phyloP scores from a whole-genome alignment of 1,140 invertebrate species.

The Drosophila simulans region DNA sequence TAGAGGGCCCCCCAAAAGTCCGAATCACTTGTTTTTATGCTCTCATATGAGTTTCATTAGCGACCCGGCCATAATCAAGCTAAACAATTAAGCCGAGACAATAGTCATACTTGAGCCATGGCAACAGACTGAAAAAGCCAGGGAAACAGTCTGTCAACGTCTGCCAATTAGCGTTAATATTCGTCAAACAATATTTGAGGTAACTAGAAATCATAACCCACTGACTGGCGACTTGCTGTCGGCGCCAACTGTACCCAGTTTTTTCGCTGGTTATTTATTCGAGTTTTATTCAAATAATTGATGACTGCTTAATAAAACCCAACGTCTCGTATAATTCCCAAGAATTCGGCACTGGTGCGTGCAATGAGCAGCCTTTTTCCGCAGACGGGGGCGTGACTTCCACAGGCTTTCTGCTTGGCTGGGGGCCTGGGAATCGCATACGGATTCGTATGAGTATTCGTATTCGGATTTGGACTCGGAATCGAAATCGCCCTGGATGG shows the following conservation, averaged over 20 bases:
- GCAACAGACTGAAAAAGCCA: constrained; percentile 46
- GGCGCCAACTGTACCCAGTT: constrained; percentile 68
- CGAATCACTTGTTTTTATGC: constrained; percentile 52
- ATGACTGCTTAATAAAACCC: constrained; percentile 82
- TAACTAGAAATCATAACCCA: constrained; percentile 67
- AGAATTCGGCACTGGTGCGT: constrained; percentile 73
- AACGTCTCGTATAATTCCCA: constrained; percentile 81
- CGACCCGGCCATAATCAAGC: constrained; percentile 71
- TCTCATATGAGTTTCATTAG: constrained; percentile 78
- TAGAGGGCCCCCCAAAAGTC: constrained; percentile 39
- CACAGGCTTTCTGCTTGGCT: constrained; percentile 75
- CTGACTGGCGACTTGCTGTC: constrained; percentile 20
- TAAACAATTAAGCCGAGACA: constrained; percentile 76
- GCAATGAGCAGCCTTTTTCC: constrained; percentile 51
- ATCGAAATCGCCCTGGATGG: constrained; percentile 6
- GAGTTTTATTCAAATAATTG: constrained; percentile 69
- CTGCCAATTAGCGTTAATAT: constrained; percentile 68
- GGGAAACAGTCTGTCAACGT: constrained; percentile 12
- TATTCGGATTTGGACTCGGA: constrained; percentile 10
- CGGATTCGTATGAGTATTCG: constrained; percentile 19
- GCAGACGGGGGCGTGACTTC: constrained; percentile 39
- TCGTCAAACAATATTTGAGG: constrained; percentile 56
- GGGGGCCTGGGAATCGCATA: constrained; percentile 59
- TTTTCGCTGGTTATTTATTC: constrained; percentile 54
- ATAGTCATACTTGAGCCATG: constrained; percentile 73